A percentile compares a stretch with the other conserved stretches of the same genome.
Conservation (phyloP, 1,140 invertebrate species). For the Pseudoatta argentina region DNA sequence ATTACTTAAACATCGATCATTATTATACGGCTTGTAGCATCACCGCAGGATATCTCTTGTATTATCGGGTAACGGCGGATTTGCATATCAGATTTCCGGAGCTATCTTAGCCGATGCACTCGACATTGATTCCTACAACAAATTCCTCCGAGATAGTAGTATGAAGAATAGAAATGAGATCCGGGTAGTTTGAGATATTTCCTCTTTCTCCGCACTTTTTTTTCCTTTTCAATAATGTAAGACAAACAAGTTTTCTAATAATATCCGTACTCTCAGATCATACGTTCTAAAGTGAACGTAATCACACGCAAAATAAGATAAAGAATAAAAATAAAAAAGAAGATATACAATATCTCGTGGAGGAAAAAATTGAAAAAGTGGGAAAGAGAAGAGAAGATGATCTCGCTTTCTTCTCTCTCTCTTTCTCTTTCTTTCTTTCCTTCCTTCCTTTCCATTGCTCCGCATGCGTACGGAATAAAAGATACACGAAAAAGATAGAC, state of each 20-base stretch:
- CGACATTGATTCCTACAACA: conserved; percentile 40
- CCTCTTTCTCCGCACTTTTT: not conserved
- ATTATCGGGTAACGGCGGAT: conserved; percentile 49
- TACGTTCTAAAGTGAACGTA: conserved; percentile 11
- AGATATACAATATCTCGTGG: not conserved
- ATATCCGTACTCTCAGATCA: not conserved
- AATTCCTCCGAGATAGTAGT: not conserved
- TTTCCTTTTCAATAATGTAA: not conserved
- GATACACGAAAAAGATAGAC: conserved; percentile 9
- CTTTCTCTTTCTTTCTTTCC: not conserved
- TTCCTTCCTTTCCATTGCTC: conserved; percentile 18
- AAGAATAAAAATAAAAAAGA: not conserved
- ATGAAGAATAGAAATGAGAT: conserved; percentile 13
- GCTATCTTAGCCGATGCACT: conserved; percentile 26
- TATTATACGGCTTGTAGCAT: conserved; percentile 47
- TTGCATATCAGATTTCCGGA: conserved; percentile 51
- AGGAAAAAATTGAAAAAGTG: not conserved
- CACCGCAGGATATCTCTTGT: conserved; percentile 43
- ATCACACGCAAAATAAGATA: conserved; percentile 22
- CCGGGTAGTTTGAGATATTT: not conserved
- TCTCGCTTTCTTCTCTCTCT: not conserved
- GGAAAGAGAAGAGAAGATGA: not conserved
- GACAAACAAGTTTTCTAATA: conserved; percentile 12
- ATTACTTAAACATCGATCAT: conserved; percentile 44
- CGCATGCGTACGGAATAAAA: not conserved